phyloP scores from a whole-genome alignment of 2,888 invertebrate species.

The Rhaphigaster nebulosa region DNA sequence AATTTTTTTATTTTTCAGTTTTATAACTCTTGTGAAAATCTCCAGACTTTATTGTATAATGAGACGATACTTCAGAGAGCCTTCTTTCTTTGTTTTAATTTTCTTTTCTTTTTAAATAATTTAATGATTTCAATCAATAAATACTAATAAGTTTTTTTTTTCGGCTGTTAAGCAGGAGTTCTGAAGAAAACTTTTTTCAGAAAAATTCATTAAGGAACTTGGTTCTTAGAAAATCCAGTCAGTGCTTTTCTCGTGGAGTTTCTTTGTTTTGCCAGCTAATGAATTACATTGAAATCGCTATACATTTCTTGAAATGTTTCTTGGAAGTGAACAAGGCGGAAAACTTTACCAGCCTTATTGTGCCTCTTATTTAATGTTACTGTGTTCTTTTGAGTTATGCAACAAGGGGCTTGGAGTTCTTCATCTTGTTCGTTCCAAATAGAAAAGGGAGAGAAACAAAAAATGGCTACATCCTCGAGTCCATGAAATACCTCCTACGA shows the following conservation, averaged over 20 bases:
- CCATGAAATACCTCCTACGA: too few relatives aligned
- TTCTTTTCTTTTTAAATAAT: too few relatives aligned
- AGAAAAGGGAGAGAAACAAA: too few relatives aligned
- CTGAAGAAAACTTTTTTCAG: not conserved
- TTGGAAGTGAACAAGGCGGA: not conserved
- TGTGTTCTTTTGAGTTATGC: too few relatives aligned
- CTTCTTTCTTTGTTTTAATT: too few relatives aligned
- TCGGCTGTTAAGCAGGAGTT: not conserved
- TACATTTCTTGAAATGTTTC: not conserved
- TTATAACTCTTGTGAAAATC: too few relatives aligned
- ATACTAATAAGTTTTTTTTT: not conserved
- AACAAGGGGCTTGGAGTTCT: too few relatives aligned
- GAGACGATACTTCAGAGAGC: too few relatives aligned
- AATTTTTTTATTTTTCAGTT: too few relatives aligned
- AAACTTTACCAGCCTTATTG: not conserved
- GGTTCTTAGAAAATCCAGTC: not conserved
- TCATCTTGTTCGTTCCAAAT: too few relatives aligned
- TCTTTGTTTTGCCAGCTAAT: not conserved
- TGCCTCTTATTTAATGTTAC: not conserved
- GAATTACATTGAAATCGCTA: conserved; percentile 10
- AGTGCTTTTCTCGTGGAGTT: not conserved
- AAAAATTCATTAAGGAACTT: not conserved
- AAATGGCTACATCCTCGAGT: too few relatives aligned
- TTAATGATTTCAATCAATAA: not conserved
- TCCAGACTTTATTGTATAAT: too few relatives aligned